Conservation (phyloP, 2,797 vertebrate genomes). For the Melanotaenia maccullochi region DNA sequence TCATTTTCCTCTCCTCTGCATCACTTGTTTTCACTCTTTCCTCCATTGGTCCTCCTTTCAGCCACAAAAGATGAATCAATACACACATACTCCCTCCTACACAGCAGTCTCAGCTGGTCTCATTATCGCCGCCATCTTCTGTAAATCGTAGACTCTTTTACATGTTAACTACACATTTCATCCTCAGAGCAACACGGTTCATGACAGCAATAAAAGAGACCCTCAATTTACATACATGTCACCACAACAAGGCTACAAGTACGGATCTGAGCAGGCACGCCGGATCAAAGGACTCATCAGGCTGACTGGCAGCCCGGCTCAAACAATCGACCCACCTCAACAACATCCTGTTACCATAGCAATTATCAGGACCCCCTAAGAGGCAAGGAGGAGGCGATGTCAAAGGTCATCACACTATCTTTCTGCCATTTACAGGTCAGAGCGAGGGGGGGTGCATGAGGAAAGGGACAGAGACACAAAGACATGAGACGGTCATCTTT, state of each 20-base stretch:
- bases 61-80: slow-evolving; percentile 43
- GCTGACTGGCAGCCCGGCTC: slow-evolving; percentile 54
- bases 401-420: slow-evolving; percentile 80
- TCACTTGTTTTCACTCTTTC: not conserved
- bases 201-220: slow-evolving; percentile 42
- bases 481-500: slow-evolving; percentile 83
- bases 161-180: slow-evolving; percentile 29
- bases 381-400: slow-evolving; percentile 72
- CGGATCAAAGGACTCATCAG: slow-evolving; percentile 62
- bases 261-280: slow-evolving; percentile 43
- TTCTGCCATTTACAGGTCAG: slow-evolving; percentile 84
- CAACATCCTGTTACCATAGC: slow-evolving; percentile 79
- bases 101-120: slow-evolving; percentile 12
- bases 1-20: not conserved
- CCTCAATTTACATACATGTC: slow-evolving; percentile 55
- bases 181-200: slow-evolving; percentile 33
- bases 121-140: slow-evolving; percentile 50
- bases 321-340: slow-evolving; percentile 59
- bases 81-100: slow-evolving; percentile 18
- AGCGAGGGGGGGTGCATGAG: slow-evolving; percentile 40
- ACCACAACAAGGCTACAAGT: slow-evolving; percentile 25
- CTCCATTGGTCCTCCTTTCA: not conserved
- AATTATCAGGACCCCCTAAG: slow-evolving; percentile 80
- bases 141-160: slow-evolving; percentile 49
- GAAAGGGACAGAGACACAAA: slow-evolving; percentile 68